Conservation (phyloP, 2,113 vertebrate species). For the Cercopithecus mona region DNA sequence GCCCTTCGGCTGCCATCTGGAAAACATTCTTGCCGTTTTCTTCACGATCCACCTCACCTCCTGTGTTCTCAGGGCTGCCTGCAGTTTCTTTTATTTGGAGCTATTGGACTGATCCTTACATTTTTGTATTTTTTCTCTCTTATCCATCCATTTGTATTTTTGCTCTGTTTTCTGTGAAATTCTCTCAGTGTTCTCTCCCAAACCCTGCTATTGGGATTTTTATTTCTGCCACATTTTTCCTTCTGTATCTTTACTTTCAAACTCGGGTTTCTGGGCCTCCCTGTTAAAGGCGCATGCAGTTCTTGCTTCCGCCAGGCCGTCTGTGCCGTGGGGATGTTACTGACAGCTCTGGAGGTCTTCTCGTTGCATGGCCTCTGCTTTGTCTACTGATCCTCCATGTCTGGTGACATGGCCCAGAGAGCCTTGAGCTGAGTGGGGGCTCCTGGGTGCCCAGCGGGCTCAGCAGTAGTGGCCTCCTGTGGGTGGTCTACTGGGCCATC, state of each 20-base stretch:
- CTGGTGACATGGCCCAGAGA: not conserved
- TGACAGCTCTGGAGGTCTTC: not conserved
- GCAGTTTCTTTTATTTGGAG: not conserved
- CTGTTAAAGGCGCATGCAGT: not conserved
- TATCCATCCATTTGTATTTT: not conserved
- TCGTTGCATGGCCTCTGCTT: not conserved
- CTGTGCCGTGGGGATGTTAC: not conserved
- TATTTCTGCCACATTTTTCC: not conserved
- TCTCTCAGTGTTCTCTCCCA: not conserved
- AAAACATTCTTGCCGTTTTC: not conserved
- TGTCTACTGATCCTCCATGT: not conserved
- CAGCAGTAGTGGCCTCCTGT: not conserved
- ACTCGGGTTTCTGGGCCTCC: not conserved
- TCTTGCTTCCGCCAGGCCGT: fast-evolving
- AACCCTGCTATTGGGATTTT: not conserved
- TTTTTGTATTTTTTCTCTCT: not conserved
- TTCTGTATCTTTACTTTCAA: not conserved
- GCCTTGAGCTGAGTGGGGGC: not conserved
- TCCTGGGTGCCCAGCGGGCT: too few relatives aligned
- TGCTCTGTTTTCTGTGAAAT: not conserved
- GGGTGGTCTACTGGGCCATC: not conserved
- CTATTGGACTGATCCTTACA: fast-evolving
- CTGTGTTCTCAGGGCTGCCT: too few relatives aligned
- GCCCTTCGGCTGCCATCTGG: not conserved
- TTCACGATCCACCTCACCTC: not conserved